A percentile compares a stretch with the other conserved stretches of the same genome.
Conservation (phyloP, 2,797 vertebrate genomes). For the Betta splendens region DNA sequence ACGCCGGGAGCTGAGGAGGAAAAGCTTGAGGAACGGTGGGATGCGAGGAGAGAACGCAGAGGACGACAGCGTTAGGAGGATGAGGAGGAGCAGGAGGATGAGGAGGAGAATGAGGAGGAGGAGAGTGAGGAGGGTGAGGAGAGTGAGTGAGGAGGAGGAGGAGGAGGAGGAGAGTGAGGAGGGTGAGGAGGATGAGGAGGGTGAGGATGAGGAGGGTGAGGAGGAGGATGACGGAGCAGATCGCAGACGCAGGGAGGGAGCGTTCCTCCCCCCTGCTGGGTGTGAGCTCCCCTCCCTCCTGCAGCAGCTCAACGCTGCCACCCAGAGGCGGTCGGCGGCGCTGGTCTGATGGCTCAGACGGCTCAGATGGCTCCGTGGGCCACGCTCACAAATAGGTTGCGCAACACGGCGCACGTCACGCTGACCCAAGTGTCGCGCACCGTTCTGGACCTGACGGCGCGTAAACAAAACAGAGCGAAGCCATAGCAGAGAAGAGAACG, state of each 20-base stretch:
- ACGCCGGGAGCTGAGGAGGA: conserved; percentile 7
- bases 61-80: no score
- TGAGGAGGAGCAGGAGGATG: no score
- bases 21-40: conserved; percentile 16
- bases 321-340: conserved; percentile 15
- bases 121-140: no score
- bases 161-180: not conserved
- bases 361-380: conserved; percentile 42
- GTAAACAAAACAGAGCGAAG: conserved; percentile 26
- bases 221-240: conserved; percentile 39
- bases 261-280: conserved; percentile 34
- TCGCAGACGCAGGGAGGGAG: conserved; percentile 21
- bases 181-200: not conserved
- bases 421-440: conserved; percentile 40
- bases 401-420: conserved; percentile 67
- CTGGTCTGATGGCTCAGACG: no score
- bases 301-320: conserved; percentile 37
- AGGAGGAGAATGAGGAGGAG: no score
- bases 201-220: conserved; percentile 3
- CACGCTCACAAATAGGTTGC: conserved; percentile 75
- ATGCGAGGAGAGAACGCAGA: no score
- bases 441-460: conserved; percentile 16
- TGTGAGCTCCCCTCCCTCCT: conserved; percentile 12
- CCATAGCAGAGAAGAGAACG: conserved; percentile 32
- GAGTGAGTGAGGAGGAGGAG: no score